Evolutionary conservation across 2,113 vertebrate genomes (phyloP), one percentile per base, ranked within the genome.

Genomic region (Microcebus jonahi): DNA sequence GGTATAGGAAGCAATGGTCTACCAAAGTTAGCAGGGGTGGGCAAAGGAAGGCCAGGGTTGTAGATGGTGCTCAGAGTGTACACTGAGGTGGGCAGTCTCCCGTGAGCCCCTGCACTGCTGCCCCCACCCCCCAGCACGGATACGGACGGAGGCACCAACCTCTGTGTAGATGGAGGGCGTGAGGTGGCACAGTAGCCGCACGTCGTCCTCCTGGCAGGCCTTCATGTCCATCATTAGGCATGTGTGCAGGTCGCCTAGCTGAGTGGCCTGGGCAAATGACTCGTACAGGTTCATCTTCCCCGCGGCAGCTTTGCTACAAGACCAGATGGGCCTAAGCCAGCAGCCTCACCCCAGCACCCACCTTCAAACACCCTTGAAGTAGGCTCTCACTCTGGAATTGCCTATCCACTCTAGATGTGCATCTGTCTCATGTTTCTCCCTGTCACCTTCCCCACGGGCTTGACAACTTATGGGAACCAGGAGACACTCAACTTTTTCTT

Each of bases 181-280:
- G 97, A 99, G 99, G 98, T 99, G 99, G 97, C 99, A 99, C 11
- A 99, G 99, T 71, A 99, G 98, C 7, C 99, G 98, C 39, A 99
- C 99, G 0, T 99, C 99, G 0, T 99, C 99, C 88, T 99, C 99
- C 97, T 99, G 99, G 87, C 99, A 99, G 21, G 99, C 99, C 97
- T 99, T 99, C 99, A 99, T 99, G 98, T 99, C 99, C 99, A 99
- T 99, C 99, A 99, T 99, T 6, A 99, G 97, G 91, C 99, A 99
- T 0, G 99, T 99, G 98, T 99, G 99, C 75, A 99, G 98, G 71
- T 99, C 99, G 0, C 99, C 99, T 36, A 99, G 98, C 50, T 99
- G 99, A 0, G 99, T 99, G 42, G 99, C 99, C 98, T 99, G 99
- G 31, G 99, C 99, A 1, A 99, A 99, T 0, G 99, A 99, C 99